A percentile compares a stretch with the other conserved stretches of the same genome.
Evolutionary conservation across 2,888 invertebrate genomes (phyloP).

Genomic region (Carabus problematicus): DNA sequence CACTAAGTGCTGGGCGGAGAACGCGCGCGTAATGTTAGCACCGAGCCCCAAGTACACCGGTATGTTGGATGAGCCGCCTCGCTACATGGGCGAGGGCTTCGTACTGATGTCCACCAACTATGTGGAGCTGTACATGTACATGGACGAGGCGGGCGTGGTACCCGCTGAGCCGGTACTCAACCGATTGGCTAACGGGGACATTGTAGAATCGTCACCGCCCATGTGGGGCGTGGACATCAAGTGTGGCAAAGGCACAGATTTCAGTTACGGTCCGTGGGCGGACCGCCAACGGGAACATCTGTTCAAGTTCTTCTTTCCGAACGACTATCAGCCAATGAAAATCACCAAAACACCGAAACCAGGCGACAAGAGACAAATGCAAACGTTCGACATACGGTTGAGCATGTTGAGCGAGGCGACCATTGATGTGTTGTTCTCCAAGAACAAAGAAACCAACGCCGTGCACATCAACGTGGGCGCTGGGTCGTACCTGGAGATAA

Average conservation of each 20-base stretch:
- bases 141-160: constrained; percentile 93
- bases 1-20: constrained; percentile 92
- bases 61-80: constrained; percentile 91
- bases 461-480: constrained; percentile 94
- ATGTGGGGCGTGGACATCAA: constrained; percentile 96
- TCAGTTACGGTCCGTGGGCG: constrained; percentile 99
- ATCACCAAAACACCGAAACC: constrained; percentile 83
- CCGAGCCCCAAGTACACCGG: constrained; percentile 91
- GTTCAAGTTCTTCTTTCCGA: constrained; percentile 95
- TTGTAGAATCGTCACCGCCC: constrained; percentile 91
- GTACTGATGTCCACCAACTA: constrained; percentile 95
- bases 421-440: constrained; percentile 95
- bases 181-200: constrained; percentile 90
- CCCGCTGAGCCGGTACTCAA: constrained; percentile 91
- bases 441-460: constrained; percentile 93
- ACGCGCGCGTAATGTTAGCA: constrained; percentile 94
- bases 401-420: constrained; percentile 92
- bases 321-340: constrained; percentile 80
- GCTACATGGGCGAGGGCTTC: constrained; percentile 98
- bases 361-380: constrained; percentile 87
- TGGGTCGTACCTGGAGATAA: constrained; percentile 96
- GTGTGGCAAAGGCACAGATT: constrained; percentile 89
- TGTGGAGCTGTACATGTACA: constrained; percentile 94
- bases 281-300: constrained; percentile 95
- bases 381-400: constrained; percentile 90